Conservation (phyloP, 2,113 vertebrate genomes). For the Nannospalax galili region DNA sequence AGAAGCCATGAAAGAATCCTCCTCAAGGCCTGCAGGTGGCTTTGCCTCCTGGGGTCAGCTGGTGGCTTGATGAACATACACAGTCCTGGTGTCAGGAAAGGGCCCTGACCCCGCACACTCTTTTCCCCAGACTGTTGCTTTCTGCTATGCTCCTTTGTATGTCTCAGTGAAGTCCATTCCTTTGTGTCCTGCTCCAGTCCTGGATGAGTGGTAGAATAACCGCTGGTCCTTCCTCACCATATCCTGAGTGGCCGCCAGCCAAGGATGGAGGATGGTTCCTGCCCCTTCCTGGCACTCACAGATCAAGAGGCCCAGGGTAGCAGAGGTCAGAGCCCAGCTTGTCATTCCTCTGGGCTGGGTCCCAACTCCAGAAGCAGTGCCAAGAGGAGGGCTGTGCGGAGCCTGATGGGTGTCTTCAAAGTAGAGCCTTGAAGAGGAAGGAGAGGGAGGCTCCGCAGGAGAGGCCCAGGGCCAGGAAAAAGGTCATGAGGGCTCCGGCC, state of each 20-base stretch:
- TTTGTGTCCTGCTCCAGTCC: background rate
- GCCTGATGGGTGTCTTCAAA: constrained; percentile 72
- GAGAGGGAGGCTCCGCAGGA: constrained; percentile 90
- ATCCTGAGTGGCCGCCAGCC: background rate
- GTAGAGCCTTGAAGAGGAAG: constrained; percentile 87
- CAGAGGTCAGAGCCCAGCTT: background rate
- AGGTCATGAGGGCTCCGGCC: constrained; percentile 93
- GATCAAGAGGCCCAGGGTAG: background rate
- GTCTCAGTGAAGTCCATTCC: background rate
- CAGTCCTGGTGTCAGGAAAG: background rate
- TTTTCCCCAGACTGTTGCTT: background rate
- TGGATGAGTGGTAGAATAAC: background rate
- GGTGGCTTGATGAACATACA: background rate
- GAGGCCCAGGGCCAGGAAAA: constrained; percentile 92
- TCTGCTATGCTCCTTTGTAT: background rate
- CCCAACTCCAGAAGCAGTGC: background rate
- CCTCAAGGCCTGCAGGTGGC: background rate
- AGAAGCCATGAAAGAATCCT: background rate
- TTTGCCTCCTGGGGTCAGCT: background rate
- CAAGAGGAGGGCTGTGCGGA: background rate
- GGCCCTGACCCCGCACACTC: fast-evolving
- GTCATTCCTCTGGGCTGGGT: background rate
- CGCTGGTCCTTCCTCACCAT: background rate
- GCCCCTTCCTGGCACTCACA: background rate
- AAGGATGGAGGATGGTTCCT: background rate